A percentile compares a stretch with the other conserved stretches of the same genome.
Evolutionary conservation across 1,140 invertebrate genomes (phyloP).

Genomic region (Drosophila funebris): DNA sequence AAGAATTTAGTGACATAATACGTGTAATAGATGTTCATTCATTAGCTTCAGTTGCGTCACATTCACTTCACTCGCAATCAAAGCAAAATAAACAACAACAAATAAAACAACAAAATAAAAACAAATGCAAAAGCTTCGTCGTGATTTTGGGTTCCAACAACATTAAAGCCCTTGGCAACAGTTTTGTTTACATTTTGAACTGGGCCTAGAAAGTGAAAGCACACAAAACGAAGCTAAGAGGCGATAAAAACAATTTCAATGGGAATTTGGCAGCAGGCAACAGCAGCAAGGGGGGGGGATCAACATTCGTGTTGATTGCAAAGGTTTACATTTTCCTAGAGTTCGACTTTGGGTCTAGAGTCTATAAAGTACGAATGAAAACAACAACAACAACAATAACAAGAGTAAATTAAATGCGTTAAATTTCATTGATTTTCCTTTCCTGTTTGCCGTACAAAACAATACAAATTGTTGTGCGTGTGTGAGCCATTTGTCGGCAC

Average conservation of each 20-base stretch:
- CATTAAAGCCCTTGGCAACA: slow-evolving; percentile 18
- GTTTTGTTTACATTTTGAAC: slow-evolving; percentile 38
- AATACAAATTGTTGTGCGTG: slow-evolving; percentile 19
- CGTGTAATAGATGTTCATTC: neutral
- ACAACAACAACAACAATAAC: slow-evolving; percentile 29
- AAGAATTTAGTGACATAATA: neutral
- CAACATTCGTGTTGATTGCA: slow-evolving; percentile 19
- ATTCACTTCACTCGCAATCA: slow-evolving; percentile 21
- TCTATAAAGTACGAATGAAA: neutral
- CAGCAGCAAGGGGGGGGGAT: no score
- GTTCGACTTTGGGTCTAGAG: neutral
- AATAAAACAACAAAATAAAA: no score
- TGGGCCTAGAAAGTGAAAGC: slow-evolving; percentile 50
- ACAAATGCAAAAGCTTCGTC: slow-evolving; percentile 28
- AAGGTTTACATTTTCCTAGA: slow-evolving; percentile 31
- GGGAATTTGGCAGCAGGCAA: neutral
- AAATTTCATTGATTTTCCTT: slow-evolving; percentile 31
- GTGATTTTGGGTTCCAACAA: slow-evolving; percentile 10
- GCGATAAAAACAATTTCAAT: slow-evolving; percentile 25
- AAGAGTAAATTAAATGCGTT: slow-evolving; percentile 21
- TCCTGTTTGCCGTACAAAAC: slow-evolving; percentile 4
- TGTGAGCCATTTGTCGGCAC: slow-evolving; percentile 39
- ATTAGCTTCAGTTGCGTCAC: slow-evolving; percentile 22
- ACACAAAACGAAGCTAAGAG: slow-evolving; percentile 11
- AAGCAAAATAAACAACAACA: slow-evolving; percentile 25